These are phyloP conservation scores for Carollia perspicillata DNA, from an alignment of 2,113 vertebrate species.

Conservation along the genomic window DNA sequence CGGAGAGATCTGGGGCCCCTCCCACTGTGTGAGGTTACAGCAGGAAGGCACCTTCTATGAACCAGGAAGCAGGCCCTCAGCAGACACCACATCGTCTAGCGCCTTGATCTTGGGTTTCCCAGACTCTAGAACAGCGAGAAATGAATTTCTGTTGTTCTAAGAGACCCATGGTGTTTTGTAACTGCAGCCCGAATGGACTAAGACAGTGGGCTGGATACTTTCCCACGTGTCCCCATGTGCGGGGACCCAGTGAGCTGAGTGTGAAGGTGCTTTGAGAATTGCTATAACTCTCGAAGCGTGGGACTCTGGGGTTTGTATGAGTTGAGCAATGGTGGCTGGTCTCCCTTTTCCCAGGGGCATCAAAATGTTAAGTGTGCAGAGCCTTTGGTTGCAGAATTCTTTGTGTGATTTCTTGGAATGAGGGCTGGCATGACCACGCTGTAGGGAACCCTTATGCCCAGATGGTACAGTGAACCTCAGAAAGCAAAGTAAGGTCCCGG, in stretches of 20 bases:
- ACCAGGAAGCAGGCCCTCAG: background rate
- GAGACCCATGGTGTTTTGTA: background rate
- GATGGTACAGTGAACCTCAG: background rate
- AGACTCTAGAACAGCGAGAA: background rate
- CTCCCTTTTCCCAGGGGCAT: background rate
- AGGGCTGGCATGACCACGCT: background rate
- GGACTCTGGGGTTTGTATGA: background rate
- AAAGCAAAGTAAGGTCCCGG: background rate
- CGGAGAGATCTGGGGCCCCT: background rate
- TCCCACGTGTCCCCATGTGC: background rate
- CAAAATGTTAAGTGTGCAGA: background rate
- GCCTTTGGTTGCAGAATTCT: background rate
- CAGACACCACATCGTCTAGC: background rate
- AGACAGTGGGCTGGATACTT: background rate
- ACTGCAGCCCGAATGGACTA: background rate
- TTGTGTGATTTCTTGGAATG: background rate
- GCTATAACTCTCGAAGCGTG: background rate
- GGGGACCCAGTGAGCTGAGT: background rate
- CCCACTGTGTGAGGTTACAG: background rate
- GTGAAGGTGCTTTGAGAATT: background rate
- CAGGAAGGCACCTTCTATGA: background rate
- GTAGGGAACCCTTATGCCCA: background rate
- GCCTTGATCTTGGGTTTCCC: background rate
- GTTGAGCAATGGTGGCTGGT: background rate
- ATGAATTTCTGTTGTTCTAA: background rate